Percentiles rank a stretch among this genome's conserved stretches.
These are phyloP conservation scores for Scolanthus callimorphus DNA, from an alignment of 92 coral and sea anemone genomes.

Conservation along the genomic window DNA sequence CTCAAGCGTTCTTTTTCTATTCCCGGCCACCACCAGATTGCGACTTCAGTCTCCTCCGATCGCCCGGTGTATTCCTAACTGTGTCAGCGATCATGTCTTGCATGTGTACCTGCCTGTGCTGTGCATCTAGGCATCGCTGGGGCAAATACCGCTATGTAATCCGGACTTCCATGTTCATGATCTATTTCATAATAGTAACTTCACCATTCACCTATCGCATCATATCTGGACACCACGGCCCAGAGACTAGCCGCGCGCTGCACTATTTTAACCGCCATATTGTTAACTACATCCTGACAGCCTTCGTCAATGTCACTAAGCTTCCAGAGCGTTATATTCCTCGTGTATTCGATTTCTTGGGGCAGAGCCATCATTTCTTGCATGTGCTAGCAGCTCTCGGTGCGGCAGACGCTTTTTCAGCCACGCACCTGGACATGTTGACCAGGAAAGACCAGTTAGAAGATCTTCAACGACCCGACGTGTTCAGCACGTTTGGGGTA, in stretches of 20 bases:
- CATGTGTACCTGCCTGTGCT: conserved; percentile 51
- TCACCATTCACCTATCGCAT: conserved; percentile 59
- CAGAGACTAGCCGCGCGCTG: conserved; percentile 17
- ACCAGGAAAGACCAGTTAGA: conserved; percentile 42
- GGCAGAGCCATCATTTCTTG: conserved; percentile 94
- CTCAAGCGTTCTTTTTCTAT: conserved; percentile 75
- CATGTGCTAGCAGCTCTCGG: conserved; percentile 83
- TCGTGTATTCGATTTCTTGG: conserved; percentile 77
- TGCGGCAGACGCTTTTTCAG: conserved; percentile 77
- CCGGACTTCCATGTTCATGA: conserved; percentile 53
- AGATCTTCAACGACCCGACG: conserved; percentile 25
- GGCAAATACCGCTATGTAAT: conserved; percentile 36
- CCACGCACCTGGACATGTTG: conserved; percentile 69
- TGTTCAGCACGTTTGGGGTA: conserved; percentile 9
- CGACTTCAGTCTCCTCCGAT: conserved; percentile 26
- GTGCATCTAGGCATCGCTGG: conserved; percentile 62
- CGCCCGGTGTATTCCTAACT: conserved; percentile 41
- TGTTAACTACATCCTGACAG: conserved; percentile 46
- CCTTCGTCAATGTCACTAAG: conserved; percentile 56
- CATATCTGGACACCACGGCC: background rate
- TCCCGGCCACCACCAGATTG: conserved; percentile 47
- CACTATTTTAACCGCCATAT: conserved; percentile 62
- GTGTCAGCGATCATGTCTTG: conserved; percentile 60
- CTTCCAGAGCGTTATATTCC: conserved; percentile 82
- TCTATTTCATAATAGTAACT: conserved; percentile 58